phyloP scores from a whole-genome alignment of 2,888 invertebrate species.

The Galeruca laticollis region DNA sequence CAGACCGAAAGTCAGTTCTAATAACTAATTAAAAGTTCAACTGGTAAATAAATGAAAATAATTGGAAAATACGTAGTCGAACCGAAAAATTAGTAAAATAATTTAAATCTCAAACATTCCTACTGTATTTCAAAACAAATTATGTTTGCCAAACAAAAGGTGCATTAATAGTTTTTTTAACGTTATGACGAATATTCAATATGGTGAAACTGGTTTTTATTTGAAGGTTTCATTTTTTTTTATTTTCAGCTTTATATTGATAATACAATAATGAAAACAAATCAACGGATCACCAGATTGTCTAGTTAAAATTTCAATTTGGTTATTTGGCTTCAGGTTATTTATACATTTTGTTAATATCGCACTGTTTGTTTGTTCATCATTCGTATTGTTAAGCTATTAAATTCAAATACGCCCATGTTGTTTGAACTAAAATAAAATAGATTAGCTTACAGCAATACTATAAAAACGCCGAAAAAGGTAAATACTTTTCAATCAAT shows the following conservation, averaged over 20 bases:
- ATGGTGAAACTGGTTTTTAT: neutral
- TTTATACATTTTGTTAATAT: conserved; percentile 5
- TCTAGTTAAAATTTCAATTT: conserved; percentile 10
- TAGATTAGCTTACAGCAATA: neutral
- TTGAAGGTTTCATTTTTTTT: neutral
- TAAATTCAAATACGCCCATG: neutral
- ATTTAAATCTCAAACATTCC: no score
- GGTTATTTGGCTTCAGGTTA: neutral
- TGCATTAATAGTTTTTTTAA: neutral
- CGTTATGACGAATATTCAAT: neutral
- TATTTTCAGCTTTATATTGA: neutral
- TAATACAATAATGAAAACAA: conserved; percentile 1
- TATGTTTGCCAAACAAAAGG: no score
- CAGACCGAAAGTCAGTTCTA: no score
- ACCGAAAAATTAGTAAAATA: no score
- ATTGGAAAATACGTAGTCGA: no score
- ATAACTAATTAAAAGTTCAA: no score
- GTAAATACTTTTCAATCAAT: neutral
- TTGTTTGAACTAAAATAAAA: neutral
- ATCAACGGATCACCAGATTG: conserved; percentile 5
- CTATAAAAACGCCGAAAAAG: neutral
- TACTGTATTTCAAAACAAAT: no score
- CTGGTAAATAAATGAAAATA: no score
- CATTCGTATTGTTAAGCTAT: conserved; percentile 15
- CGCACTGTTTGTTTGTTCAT: conserved; percentile 5